Evolutionary conservation across 2,113 vertebrate species (phyloP).

Genomic region (Himantopus leucocephalus): DNA sequence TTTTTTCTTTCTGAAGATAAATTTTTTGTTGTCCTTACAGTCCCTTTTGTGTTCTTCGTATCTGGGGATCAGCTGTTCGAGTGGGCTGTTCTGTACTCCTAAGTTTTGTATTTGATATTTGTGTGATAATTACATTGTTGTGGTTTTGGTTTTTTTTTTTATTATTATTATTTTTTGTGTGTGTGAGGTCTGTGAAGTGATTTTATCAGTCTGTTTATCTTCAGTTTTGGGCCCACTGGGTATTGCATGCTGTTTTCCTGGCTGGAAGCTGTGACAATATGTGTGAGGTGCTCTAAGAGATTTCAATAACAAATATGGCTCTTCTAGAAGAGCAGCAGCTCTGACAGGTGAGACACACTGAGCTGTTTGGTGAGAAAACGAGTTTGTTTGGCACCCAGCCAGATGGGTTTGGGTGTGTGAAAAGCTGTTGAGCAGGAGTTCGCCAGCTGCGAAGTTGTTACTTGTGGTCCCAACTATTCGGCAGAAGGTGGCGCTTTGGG

Average conservation of each 20-base stretch:
- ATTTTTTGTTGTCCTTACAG: neutral
- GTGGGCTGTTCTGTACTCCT: neutral
- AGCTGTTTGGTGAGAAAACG: neutral
- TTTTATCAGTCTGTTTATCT: neutral
- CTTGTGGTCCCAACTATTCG: neutral
- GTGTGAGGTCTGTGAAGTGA: neutral
- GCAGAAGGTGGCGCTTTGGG: slow-evolving; percentile 53
- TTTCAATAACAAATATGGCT: neutral
- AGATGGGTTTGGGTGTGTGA: neutral
- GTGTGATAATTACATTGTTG: neutral
- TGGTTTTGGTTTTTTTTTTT: no score
- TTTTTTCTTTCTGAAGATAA: neutral
- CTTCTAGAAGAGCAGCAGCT: neutral
- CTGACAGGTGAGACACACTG: neutral
- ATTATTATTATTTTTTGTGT: no score
- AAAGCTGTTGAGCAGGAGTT: neutral
- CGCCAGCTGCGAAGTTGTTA: neutral
- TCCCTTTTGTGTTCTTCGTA: neutral
- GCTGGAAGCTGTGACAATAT: neutral
- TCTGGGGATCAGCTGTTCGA: neutral
- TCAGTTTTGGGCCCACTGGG: neutral
- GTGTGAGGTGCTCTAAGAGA: neutral
- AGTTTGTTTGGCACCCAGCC: no score
- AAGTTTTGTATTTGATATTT: neutral
- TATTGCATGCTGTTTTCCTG: neutral